Base-by-base conservation (phyloP, 1,140 invertebrate species). In the Trachymyrmex cornetzi region DNA sequence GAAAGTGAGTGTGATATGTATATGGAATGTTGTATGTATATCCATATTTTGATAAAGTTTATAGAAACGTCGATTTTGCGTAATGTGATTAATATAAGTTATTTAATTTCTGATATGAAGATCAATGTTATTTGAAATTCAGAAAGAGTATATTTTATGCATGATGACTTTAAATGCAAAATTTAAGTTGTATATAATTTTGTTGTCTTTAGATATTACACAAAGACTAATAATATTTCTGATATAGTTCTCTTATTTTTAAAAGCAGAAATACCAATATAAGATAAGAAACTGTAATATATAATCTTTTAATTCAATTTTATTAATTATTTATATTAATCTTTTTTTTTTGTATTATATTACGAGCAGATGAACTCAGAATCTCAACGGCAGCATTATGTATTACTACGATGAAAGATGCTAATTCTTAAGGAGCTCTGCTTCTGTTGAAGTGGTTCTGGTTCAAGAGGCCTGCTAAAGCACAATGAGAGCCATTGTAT, bases 401-500 rank as follows among this genome's bases (percentile, higher is more conserved):
- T 90, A 87, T 89, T 84, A 77, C 72, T 87, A 75, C 84, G 85
- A 82, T 88, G 69, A 91, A 88, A 91, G 86, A 93, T 91, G 90
- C 71, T 82, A 91, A 86, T 90, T 87, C 86, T 88, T 92, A 92
- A 92, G 88, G 77, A 89, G 75, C 61, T 88, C 80, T 82, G 86
- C 80, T 90, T 92, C 91, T 84, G 66, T 57, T 91, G 90, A 92
- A 92, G 91, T 92, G 91, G 89, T 88, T 86, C 66, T 84, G 86
- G 64, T 89, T 91, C 82, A 91, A 92, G 92, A 91, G 89, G 85
- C 80, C 71, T 87, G 82, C 77, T 77, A 82, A 90, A 79, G 79
- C 89, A 93, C 91, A 92, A 93, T 93, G 92, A 93, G 86, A 91
- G 88, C 85, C 89, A 91, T 92, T 93, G 91, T 93, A 92, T 93